A percentile compares a stretch with the other conserved stretches of the same genome.
These are phyloP conservation scores for Lottia scabra DNA, from an alignment of 2,888 invertebrate genomes.

Conservation along the genomic window DNA sequence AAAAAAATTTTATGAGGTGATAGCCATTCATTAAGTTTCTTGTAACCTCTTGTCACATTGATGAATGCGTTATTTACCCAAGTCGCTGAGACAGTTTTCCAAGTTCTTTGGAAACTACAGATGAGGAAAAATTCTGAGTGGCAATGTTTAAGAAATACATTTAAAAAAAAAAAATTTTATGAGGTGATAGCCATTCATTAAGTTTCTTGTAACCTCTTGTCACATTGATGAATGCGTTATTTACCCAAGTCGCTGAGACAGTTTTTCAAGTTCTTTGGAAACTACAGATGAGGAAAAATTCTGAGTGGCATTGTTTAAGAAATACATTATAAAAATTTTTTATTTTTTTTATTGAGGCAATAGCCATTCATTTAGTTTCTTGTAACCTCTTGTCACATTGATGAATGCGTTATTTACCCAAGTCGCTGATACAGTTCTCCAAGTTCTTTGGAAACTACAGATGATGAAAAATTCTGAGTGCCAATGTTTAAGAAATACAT, in stretches of 20 bases:
- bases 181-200: too few species aligned
- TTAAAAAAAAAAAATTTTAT: too few species aligned
- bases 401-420: conserved; percentile 1
- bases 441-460: not conserved
- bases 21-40: too few species aligned
- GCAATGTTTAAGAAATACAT: not conserved
- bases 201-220: not conserved
- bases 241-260: not conserved
- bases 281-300: not conserved
- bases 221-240: not conserved
- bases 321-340: too few species aligned
- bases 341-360: too few species aligned
- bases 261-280: not conserved
- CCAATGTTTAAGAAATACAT: not conserved
- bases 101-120: not conserved
- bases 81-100: not conserved
- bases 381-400: not conserved
- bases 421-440: not conserved
- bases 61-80: conserved; percentile 1
- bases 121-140: not conserved
- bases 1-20: too few species aligned
- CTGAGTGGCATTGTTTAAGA: not conserved
- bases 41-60: not conserved
- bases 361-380: too few species aligned
- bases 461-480: not conserved